Conservation (phyloP, 2,797 vertebrate species). For the Anomalospiza imberbis region DNA sequence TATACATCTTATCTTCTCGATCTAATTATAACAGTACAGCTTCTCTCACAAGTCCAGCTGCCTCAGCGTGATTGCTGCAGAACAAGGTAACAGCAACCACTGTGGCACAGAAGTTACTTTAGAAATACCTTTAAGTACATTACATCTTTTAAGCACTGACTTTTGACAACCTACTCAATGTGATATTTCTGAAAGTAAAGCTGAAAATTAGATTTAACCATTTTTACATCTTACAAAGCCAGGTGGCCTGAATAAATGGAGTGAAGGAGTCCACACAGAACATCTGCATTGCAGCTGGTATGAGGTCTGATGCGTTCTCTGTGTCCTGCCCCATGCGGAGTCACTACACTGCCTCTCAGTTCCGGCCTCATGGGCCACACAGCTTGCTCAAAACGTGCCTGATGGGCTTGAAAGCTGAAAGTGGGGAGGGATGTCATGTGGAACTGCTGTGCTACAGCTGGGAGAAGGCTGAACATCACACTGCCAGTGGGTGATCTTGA, state of each 20-base stretch:
- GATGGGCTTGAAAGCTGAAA: neutral
- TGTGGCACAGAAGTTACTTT: neutral
- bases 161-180: neutral
- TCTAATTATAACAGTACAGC: neutral
- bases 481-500: neutral
- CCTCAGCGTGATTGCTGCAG: neutral
- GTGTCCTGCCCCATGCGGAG: neutral
- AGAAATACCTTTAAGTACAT: neutral
- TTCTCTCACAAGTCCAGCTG: neutral
- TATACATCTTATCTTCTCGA: neutral
- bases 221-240: neutral
- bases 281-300: neutral
- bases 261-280: neutral
- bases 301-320: neutral
- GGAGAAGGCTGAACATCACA: neutral
- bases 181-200: neutral
- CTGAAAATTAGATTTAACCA: neutral
- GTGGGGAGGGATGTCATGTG: neutral
- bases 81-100: neutral
- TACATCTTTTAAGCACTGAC: neutral
- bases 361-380: neutral
- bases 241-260: neutral
- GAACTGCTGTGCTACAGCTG: rapidly evolving
- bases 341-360: neutral
- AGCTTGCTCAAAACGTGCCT: neutral